These are phyloP conservation scores for Darevskia nairensis DNA, from an alignment of 2,797 vertebrate genomes.

Conservation along the genomic window DNA sequence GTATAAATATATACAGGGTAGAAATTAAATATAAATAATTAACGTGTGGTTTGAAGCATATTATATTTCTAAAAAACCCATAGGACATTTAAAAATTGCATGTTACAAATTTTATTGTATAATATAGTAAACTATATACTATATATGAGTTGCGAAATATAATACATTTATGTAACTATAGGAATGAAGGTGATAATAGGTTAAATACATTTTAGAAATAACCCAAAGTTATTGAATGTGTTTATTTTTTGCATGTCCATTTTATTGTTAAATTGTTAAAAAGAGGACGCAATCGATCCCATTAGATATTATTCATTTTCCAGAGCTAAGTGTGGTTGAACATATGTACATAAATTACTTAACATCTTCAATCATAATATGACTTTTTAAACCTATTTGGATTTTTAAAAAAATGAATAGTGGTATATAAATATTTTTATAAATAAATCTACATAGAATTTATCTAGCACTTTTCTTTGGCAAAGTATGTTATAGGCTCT, in stretches of 20 bases:
- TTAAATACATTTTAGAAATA: not conserved
- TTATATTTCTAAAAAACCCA: not conserved
- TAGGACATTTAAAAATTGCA: not conserved
- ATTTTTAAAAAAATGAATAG: no score
- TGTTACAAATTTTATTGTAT: not conserved
- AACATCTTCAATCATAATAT: not conserved
- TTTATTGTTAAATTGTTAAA: not conserved
- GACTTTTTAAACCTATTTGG: not conserved
- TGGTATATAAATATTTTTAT: not conserved
- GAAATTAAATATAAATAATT: not conserved
- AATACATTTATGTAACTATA: not conserved
- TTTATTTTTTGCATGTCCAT: not conserved
- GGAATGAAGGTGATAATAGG: not conserved
- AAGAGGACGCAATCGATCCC: not conserved
- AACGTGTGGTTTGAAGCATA: constrained; percentile 21
- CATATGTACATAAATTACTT: not conserved
- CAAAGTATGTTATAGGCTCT: not conserved
- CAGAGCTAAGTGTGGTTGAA: not conserved
- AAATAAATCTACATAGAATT: not conserved
- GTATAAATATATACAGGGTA: not conserved
- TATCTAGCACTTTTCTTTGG: not conserved
- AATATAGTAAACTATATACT: not conserved
- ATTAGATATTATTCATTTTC: not conserved
- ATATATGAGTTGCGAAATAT: not conserved
- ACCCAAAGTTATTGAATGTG: not conserved